Conservation (phyloP, 1,140 invertebrate genomes). For the Pomacea maculata region DNA sequence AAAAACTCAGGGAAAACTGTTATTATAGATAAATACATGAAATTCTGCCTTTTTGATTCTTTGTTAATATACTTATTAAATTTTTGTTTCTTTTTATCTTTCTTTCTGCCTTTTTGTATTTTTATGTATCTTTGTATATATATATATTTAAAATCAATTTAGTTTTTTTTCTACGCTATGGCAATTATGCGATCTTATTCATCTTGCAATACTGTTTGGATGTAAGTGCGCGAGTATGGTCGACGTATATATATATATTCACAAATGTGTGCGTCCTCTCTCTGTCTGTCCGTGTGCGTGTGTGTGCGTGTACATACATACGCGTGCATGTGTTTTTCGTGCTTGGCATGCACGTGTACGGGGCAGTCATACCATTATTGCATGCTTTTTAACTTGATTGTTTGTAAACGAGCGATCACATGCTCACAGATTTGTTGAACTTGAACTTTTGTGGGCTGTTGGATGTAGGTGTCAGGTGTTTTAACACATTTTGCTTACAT, state of each 20-base stretch:
- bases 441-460: no score
- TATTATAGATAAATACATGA: neutral
- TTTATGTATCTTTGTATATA: neutral
- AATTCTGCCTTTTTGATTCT: neutral
- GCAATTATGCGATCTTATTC: no score
- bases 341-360: slow-evolving; percentile 3
- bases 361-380: no score
- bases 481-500: no score
- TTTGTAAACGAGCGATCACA: no score
- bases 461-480: no score
- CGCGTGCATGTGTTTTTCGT: neutral
- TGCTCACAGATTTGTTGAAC: no score
- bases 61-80: neutral
- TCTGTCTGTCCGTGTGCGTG: neutral
- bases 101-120: neutral
- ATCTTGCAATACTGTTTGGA: neutral
- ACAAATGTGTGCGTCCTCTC: neutral
- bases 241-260: neutral
- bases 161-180: no score
- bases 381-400: no score
- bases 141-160: neutral
- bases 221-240: neutral
- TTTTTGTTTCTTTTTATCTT: neutral
- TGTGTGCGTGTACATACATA: neutral
- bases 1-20: no score